phyloP scores from a whole-genome alignment of 2,888 invertebrate species.

The Gryllus longicercus region DNA sequence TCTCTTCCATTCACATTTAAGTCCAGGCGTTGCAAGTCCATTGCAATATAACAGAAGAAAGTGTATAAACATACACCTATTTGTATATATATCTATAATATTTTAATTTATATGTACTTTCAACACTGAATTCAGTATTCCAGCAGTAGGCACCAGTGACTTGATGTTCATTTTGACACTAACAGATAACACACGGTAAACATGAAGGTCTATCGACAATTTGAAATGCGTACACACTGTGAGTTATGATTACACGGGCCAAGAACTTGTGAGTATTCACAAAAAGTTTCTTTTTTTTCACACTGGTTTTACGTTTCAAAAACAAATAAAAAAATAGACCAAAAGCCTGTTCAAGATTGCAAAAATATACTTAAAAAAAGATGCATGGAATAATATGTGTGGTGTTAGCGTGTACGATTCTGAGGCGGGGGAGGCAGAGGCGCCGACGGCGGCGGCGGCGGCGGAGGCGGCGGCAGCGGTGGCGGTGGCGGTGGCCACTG shows the following conservation, averaged over 20 bases:
- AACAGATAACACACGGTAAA: slow-evolving; percentile 2
- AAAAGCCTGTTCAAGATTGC: not conserved
- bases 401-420: not conserved
- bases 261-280: not conserved
- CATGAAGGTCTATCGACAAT: not conserved
- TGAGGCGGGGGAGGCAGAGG: not conserved
- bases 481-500: not conserved
- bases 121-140: slow-evolving; percentile 17
- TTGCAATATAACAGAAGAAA: not conserved
- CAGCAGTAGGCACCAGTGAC: slow-evolving; percentile 17
- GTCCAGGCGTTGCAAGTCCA: not conserved
- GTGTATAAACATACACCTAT: slow-evolving; percentile 1
- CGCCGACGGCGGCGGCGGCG: not conserved
- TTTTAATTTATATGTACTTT: not conserved
- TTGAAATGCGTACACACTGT: not conserved
- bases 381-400: not conserved
- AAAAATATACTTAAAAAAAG: not conserved
- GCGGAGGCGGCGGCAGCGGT: not conserved
- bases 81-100: slow-evolving; percentile 17
- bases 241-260: not conserved
- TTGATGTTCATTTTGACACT: slow-evolving; percentile 17
- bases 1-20: not conserved
- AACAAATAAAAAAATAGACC: not conserved
- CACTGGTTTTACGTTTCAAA: not conserved
- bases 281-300: not conserved